These are phyloP conservation scores for Entomobrya multifasciata DNA, from an alignment of 2,888 invertebrate species.

Conservation along the genomic window DNA sequence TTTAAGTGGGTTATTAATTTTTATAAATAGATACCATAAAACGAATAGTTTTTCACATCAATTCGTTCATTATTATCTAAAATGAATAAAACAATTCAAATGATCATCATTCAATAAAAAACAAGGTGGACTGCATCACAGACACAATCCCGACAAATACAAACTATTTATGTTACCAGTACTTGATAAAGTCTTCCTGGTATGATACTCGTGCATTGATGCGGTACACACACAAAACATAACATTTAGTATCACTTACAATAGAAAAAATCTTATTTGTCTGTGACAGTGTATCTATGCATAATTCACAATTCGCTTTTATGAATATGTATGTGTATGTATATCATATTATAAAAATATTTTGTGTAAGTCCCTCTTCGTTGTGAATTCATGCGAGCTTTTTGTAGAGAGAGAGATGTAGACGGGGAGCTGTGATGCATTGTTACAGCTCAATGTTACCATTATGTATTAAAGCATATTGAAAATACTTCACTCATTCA, in stretches of 20 bases:
- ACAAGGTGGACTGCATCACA: too few relatives aligned
- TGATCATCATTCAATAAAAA: too few relatives aligned
- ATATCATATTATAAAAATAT: slow-evolving; percentile 36
- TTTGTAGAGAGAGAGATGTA: too few relatives aligned
- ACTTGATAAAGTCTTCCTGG: slow-evolving; percentile 63
- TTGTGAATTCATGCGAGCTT: slow-evolving; percentile 63
- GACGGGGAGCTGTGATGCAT: slow-evolving; percentile 58
- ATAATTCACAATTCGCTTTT: slow-evolving; percentile 42
- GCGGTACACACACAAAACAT: slow-evolving; percentile 41
- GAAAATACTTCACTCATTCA: slow-evolving; percentile 70
- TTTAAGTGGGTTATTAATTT: too few relatives aligned
- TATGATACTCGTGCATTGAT: slow-evolving; percentile 20
- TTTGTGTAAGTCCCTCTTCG: slow-evolving; percentile 48
- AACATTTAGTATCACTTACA: slow-evolving; percentile 46
- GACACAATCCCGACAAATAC: too few relatives aligned
- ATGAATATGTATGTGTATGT: slow-evolving; percentile 48
- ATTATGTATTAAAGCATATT: slow-evolving; percentile 72
- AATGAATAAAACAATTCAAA: too few relatives aligned
- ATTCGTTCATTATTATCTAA: too few relatives aligned
- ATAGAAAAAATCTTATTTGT: too few relatives aligned
- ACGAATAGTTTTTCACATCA: too few relatives aligned
- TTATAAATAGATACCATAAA: too few relatives aligned
- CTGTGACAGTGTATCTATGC: neutral
- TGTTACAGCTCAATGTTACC: slow-evolving; percentile 71
- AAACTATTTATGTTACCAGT: too few relatives aligned